Conservation (phyloP, 2,797 vertebrate genomes). For the Galago senegalensis region DNA sequence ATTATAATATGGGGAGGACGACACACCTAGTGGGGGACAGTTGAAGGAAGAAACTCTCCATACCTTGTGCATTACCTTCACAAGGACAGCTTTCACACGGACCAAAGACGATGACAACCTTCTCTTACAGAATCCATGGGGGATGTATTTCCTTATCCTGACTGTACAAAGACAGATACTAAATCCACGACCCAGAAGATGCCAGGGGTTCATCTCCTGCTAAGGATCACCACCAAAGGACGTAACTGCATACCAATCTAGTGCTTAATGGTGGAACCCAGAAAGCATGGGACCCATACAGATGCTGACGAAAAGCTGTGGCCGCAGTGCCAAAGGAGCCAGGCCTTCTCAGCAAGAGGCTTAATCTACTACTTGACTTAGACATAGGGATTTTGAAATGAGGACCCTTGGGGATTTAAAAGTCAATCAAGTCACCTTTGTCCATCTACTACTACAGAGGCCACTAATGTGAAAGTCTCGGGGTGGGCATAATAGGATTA, state of each 20-base stretch:
- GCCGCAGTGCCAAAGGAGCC: slow-evolving; percentile 33
- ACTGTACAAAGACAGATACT: slow-evolving; percentile 20
- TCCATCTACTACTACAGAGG: background rate
- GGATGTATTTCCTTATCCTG: slow-evolving; percentile 26
- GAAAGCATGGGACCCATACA: background rate
- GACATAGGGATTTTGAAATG: slow-evolving; percentile 71
- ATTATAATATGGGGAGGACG: background rate
- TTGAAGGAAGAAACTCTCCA: background rate
- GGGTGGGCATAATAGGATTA: slow-evolving; percentile 81
- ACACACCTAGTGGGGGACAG: background rate
- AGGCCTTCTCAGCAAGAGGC: slow-evolving; percentile 72
- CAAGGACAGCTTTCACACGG: slow-evolving; percentile 15
- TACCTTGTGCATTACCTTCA: background rate
- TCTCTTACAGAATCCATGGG: background rate
- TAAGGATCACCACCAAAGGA: slow-evolving; percentile 48
- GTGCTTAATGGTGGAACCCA: background rate
- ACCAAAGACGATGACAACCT: background rate
- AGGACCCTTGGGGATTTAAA: slow-evolving; percentile 81
- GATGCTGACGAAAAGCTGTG: background rate
- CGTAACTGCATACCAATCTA: background rate
- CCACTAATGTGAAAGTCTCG: background rate
- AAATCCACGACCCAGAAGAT: background rate
- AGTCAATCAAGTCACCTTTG: slow-evolving; percentile 76
- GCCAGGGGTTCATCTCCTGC: background rate
- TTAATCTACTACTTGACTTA: slow-evolving; percentile 83